Evolutionary conservation across 2,888 invertebrate genomes (phyloP).

Genomic region (Pandemis corylana): DNA sequence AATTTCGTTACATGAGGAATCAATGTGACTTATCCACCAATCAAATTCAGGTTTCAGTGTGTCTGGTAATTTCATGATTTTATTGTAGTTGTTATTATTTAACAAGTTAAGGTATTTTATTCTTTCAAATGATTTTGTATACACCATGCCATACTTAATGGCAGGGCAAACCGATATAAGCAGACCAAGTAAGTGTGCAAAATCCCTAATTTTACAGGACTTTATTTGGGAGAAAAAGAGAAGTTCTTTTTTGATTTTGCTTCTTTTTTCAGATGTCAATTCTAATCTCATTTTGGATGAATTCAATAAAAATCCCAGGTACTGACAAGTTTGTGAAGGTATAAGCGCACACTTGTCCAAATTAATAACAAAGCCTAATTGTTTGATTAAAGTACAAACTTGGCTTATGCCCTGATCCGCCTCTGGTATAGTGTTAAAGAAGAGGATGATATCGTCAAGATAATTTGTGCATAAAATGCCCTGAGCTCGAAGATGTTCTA

Average conservation of each 20-base stretch:
- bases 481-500: not conserved
- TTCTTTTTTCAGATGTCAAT: not conserved
- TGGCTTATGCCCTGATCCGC: not conserved
- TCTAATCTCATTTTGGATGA: not conserved
- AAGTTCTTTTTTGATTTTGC: not conserved
- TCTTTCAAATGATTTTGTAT: constrained; percentile 14
- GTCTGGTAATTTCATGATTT: not conserved
- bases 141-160: constrained; percentile 6
- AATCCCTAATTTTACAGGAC: constrained; percentile 11
- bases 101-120: not conserved
- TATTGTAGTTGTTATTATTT: constrained; percentile 2
- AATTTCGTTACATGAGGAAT: not conserved
- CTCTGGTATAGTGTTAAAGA: not conserved
- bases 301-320: not conserved
- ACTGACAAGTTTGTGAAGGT: constrained; percentile 2
- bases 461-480: not conserved
- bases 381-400: not conserved
- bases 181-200: constrained; percentile 7
- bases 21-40: constrained; percentile 10
- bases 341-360: constrained; percentile 2
- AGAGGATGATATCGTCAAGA: not conserved
- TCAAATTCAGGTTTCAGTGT: not conserved
- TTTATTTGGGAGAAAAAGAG: not conserved
- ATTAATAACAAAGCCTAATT: constrained; percentile 4
- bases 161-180: constrained; percentile 4